Conservation (phyloP, 1,140 invertebrate genomes). For the Rhynchophorus ferrugineus region DNA sequence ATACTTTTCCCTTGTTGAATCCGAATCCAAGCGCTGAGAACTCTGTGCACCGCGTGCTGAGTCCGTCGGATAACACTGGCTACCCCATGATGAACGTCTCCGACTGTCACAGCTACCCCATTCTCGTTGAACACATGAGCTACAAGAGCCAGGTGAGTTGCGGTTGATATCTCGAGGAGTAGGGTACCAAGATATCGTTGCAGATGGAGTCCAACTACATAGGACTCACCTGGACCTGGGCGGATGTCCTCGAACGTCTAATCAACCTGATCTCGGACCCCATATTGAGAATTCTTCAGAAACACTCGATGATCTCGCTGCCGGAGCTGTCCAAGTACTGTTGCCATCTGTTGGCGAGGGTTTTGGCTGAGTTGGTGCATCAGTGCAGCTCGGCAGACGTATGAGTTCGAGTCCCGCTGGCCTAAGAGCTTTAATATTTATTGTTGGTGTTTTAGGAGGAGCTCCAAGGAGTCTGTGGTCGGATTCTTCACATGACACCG, state of each 20-base stretch:
- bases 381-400: conserved; percentile 60
- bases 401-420: conserved; percentile 9
- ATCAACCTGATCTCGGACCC: conserved; percentile 75
- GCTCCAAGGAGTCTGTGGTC: conserved; percentile 51
- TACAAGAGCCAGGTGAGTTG: conserved; percentile 58
- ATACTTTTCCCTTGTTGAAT: conserved; percentile 65
- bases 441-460: conserved; percentile 62
- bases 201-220: conserved; percentile 47
- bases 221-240: conserved; percentile 61
- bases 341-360: conserved; percentile 75
- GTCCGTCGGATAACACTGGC: conserved; percentile 62
- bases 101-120: conserved; percentile 67
- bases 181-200: conserved; percentile 17
- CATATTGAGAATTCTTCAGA: conserved; percentile 51
- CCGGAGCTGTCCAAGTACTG: conserved; percentile 69
- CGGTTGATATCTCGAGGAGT: neutral
- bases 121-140: conserved; percentile 75
- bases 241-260: conserved; percentile 75
- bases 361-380: conserved; percentile 82
- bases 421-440: too few relatives aligned
- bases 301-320: conserved; percentile 50
- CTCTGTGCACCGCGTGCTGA: conserved; percentile 50
- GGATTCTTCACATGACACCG: conserved; percentile 75
- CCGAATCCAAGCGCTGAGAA: conserved; percentile 43
- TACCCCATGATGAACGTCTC: conserved; percentile 61